Evolutionary conservation across 2,797 vertebrate species (phyloP).

Genomic region (Eurystomus glaucurus): DNA sequence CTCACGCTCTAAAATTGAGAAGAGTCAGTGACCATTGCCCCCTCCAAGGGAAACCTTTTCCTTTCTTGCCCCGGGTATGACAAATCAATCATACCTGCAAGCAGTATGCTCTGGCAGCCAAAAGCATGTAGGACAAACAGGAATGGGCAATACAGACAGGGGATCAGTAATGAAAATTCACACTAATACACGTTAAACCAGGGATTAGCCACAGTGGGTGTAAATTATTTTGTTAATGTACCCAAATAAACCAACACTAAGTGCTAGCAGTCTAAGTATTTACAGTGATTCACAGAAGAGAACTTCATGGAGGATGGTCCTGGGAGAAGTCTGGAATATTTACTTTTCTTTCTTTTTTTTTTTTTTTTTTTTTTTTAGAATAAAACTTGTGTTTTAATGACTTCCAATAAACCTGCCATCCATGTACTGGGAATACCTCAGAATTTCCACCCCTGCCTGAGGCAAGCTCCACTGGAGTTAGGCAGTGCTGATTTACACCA

Average conservation of each 20-base stretch:
- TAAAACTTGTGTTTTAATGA: slow-evolving; percentile 38
- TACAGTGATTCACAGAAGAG: background rate
- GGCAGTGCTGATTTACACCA: slow-evolving; percentile 60
- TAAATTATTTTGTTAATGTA: background rate
- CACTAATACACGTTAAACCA: background rate
- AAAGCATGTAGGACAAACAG: background rate
- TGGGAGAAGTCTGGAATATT: background rate
- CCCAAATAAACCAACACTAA: background rate
- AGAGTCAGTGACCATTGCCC: rapidly evolving
- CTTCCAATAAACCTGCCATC: slow-evolving; percentile 44
- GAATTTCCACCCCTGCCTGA: slow-evolving; percentile 37
- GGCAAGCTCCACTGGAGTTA: slow-evolving; percentile 23
- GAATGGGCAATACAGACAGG: background rate
- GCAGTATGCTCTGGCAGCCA: background rate
- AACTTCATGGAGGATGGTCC: background rate
- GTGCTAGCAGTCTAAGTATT: background rate
- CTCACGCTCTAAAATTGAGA: background rate
- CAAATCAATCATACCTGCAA: background rate
- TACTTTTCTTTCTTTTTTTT: background rate
- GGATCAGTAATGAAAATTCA: background rate
- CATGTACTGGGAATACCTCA: slow-evolving; percentile 23
- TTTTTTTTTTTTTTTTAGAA: background rate
- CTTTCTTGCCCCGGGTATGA: background rate
- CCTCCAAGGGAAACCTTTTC: background rate
- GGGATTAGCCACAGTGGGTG: background rate